These are phyloP conservation scores for Drosophila nigrodunni DNA, from an alignment of 1,140 invertebrate species.

Conservation along the genomic window DNA sequence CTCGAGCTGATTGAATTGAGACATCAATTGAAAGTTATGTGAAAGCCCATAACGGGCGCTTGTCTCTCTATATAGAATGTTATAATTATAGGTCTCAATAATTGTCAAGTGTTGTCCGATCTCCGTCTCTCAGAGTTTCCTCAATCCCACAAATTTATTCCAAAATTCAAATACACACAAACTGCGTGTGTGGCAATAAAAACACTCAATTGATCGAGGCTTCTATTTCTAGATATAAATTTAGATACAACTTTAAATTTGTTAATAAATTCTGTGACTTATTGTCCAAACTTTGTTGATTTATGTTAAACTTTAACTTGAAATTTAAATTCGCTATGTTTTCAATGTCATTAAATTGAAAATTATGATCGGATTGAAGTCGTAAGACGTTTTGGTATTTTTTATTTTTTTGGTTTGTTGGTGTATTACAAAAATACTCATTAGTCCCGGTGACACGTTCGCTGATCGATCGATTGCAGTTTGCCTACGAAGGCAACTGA, in stretches of 20 bases:
- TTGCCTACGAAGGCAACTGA: slow-evolving; percentile 65
- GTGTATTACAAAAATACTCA: slow-evolving; percentile 64
- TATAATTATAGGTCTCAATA: slow-evolving; percentile 75
- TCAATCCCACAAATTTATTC: slow-evolving; percentile 45
- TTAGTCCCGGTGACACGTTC: slow-evolving; percentile 74
- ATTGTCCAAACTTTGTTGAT: slow-evolving; percentile 30
- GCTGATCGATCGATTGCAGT: slow-evolving; percentile 66
- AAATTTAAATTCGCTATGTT: neutral
- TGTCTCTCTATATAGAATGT: slow-evolving; percentile 48
- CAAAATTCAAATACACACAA: slow-evolving; percentile 11
- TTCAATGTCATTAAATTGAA: slow-evolving; percentile 4
- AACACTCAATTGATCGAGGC: slow-evolving; percentile 46
- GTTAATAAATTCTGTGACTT: slow-evolving; percentile 33
- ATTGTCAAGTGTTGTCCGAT: slow-evolving; percentile 47
- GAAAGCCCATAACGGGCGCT: slow-evolving; percentile 37
- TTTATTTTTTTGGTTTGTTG: slow-evolving; percentile 24
- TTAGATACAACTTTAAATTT: slow-evolving; percentile 2
- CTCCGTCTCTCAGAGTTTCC: slow-evolving; percentile 48
- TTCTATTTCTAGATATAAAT: no score
- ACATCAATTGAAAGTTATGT: slow-evolving; percentile 69
- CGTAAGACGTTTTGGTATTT: slow-evolving; percentile 7
- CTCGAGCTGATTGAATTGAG: slow-evolving; percentile 55
- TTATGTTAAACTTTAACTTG: slow-evolving; percentile 17
- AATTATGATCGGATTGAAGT: neutral
- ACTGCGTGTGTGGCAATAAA: neutral